Evolutionary conservation across 2,888 invertebrate species (phyloP).

Genomic region (Heteromyza rotundicornis): DNA sequence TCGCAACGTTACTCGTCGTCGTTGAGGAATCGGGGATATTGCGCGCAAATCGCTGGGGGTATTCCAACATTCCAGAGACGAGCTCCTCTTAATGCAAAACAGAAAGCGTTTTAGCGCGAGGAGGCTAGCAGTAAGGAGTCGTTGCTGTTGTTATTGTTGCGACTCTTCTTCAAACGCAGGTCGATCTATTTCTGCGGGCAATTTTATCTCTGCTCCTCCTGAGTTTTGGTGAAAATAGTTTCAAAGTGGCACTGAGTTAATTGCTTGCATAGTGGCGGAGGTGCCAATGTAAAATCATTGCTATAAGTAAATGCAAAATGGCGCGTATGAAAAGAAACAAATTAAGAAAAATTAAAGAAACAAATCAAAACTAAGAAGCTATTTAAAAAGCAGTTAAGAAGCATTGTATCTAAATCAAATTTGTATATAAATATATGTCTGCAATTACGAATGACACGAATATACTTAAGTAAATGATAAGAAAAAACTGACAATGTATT

Average conservation of each 20-base stretch:
- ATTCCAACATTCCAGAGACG: constrained; percentile 64
- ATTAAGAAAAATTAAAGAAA: too few relatives aligned
- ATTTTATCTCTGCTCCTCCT: constrained; percentile 15
- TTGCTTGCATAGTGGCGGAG: constrained; percentile 27
- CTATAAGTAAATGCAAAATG: background rate
- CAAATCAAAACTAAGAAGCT: constrained; percentile 18
- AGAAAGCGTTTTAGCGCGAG: constrained; percentile 26
- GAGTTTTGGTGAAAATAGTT: constrained; percentile 17
- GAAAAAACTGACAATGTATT: background rate
- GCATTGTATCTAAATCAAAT: too few relatives aligned
- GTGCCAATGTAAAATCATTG: constrained; percentile 1
- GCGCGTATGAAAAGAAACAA: background rate
- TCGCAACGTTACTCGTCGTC: constrained; percentile 43
- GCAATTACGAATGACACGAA: background rate
- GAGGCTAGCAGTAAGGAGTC: too few relatives aligned
- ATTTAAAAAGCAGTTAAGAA: constrained; percentile 15
- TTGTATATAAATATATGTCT: background rate
- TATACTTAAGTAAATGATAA: background rate
- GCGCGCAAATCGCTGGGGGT: constrained; percentile 71
- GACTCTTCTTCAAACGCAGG: background rate
- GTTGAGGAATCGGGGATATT: constrained; percentile 70
- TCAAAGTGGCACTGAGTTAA: constrained; percentile 26
- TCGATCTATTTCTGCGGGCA: background rate
- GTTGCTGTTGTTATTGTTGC: too few relatives aligned
- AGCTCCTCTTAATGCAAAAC: constrained; percentile 37